Conservation (phyloP, 2,888 invertebrate species). For the Scaptomyza tumidula region DNA sequence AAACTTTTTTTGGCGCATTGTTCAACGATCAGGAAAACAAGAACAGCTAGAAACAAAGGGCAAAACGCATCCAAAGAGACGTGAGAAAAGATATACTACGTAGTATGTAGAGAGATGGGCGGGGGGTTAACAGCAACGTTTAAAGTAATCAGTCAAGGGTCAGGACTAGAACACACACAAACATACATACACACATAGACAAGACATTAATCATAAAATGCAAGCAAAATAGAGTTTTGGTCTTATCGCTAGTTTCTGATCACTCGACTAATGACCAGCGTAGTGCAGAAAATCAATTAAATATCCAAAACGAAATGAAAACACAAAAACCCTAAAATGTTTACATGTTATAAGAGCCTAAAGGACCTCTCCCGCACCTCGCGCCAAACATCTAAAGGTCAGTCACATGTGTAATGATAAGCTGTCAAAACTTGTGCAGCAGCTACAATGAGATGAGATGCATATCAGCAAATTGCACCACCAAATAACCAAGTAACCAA, state of each 20-base stretch:
- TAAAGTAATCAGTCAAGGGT: constrained; percentile 14
- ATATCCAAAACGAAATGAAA: constrained; percentile 38
- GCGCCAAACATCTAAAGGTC: constrained; percentile 25
- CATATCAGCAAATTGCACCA: constrained; percentile 50
- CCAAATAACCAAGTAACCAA: neutral
- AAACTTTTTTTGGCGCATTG: constrained; percentile 45
- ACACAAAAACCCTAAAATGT: constrained; percentile 41
- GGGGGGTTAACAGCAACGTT: neutral
- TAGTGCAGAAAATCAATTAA: constrained; percentile 72
- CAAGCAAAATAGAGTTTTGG: constrained; percentile 13
- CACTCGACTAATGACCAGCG: constrained; percentile 52
- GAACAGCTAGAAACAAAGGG: neutral
- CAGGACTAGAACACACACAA: neutral
- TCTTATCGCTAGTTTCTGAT: constrained; percentile 47
- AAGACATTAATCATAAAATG: constrained; percentile 39
- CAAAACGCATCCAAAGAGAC: neutral
- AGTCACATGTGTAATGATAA: constrained; percentile 58
- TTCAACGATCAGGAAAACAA: constrained; percentile 46
- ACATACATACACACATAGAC: neutral
- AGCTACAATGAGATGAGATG: constrained; percentile 36
- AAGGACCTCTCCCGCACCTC: constrained; percentile 11
- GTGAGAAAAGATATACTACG: neutral
- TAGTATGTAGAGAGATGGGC: neutral
- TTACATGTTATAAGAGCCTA: constrained; percentile 42
- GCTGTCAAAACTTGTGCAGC: constrained; percentile 56